A percentile compares a stretch with the other conserved stretches of the same genome.
These are phyloP conservation scores for Umimayanthus chanpuru DNA, from an alignment of 92 coral and sea anemone species.

Conservation along the genomic window DNA sequence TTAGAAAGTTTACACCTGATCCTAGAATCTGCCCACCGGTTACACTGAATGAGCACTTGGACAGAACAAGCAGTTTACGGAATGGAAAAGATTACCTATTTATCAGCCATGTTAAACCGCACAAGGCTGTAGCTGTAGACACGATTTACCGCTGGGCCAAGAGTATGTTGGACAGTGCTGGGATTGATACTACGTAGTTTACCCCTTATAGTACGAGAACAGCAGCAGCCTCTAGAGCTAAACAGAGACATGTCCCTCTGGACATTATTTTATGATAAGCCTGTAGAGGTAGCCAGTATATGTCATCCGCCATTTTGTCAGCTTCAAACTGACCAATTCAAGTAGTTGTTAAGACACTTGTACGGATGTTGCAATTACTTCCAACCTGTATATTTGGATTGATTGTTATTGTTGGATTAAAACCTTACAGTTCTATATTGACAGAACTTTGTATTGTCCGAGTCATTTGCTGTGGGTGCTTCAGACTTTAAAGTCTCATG, in stretches of 20 bases:
- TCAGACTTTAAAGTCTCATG: slow-evolving; percentile 46
- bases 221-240: slow-evolving; percentile 52
- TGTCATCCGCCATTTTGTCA: neutral
- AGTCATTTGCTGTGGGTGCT: slow-evolving; percentile 29
- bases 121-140: slow-evolving; percentile 43
- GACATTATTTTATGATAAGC: no score
- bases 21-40: slow-evolving; percentile 46
- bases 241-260: neutral
- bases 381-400: neutral
- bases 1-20: slow-evolving; percentile 33
- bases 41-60: slow-evolving; percentile 49
- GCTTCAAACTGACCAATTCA: neutral
- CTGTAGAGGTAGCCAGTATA: no score
- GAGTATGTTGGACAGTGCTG: slow-evolving; percentile 49
- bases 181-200: slow-evolving; percentile 45
- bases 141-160: slow-evolving; percentile 55
- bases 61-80: slow-evolving; percentile 21
- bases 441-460: neutral
- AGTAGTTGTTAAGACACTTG: neutral
- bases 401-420: neutral
- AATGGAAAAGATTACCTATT: slow-evolving; percentile 40
- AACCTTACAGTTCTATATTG: neutral
- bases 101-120: slow-evolving; percentile 49
- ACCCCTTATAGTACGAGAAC: slow-evolving; percentile 61
- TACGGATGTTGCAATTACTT: neutral